Base-by-base conservation (phyloP, 2,113 vertebrate genomes). In the Myocastor coypus region DNA sequence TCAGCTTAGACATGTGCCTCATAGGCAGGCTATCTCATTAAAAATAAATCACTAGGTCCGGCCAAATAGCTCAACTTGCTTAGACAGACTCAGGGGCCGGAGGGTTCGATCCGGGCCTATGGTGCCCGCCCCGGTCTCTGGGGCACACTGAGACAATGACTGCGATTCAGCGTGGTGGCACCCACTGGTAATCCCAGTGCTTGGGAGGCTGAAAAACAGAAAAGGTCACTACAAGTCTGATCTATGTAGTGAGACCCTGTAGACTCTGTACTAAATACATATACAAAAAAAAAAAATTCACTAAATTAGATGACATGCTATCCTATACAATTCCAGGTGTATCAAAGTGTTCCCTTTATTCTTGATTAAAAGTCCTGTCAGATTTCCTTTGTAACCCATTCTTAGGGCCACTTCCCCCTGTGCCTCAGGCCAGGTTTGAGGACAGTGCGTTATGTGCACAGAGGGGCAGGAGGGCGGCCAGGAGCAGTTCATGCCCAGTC, bases 311-410 rank as follows among this genome's bases (percentile, higher is more conserved):
- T 87, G 52, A 69, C 4, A 24, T 34, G 61, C 37, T 26, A 93
- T 94, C 77, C 64, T 52, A 52, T 73, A 63, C 92, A 83, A 75
- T 59, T 75, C 19, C 57, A 89, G 19, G 1, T 75, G 92, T 81
- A 82, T 81, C 84, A 87, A 87, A 94, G 83, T 42, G 0, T 64
- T 91, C 90, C 88, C 71, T 91, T 63, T 66, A 28, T 84, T 80
- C 24, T 89, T 75, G n/a, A 55, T 94, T 78, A 88, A 66, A 89
- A 96, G 88, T 83, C 91, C 46, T 64, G 1, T 73, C 30, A 40
- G 55, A 84, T 57, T 89, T 87, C 46, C 64, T 52, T 30, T 50
- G 55, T 87, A 66, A 66, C 20, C 24, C 68, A 80, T 81, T 55
- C 24, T 75, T 89, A 46, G 73, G 83, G 22, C 5, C 5, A 13